Conservation (phyloP, 1,140 invertebrate species). For the Colletes gigas region DNA sequence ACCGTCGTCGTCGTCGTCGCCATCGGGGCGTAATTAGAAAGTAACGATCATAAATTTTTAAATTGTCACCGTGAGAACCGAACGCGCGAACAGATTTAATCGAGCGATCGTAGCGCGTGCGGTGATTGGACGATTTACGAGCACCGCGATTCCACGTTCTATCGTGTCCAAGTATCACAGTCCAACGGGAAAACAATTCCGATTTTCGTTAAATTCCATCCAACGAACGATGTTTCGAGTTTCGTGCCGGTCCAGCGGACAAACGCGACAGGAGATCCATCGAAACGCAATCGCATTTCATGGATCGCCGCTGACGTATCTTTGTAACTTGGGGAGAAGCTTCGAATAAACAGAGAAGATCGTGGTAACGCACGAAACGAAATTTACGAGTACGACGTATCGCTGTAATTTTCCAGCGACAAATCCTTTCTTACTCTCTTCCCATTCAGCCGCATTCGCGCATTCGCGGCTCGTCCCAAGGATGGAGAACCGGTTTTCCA, state of each 20-base stretch:
- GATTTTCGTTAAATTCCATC: no score
- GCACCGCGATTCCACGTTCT: constrained; percentile 23
- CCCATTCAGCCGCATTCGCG: background rate
- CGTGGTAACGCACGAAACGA: no score
- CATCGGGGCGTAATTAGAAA: constrained; percentile 37
- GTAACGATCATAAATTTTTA: constrained; percentile 39
- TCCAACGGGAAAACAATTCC: background rate
- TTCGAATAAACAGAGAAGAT: no score
- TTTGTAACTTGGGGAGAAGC: no score
- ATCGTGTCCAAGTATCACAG: background rate
- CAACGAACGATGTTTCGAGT: no score
- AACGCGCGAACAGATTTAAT: constrained; percentile 49
- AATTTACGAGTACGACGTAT: constrained; percentile 15
- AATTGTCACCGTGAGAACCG: constrained; percentile 21
- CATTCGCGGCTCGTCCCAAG: constrained; percentile 31
- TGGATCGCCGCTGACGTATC: no score
- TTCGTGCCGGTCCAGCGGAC: no score
- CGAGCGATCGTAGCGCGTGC: constrained; percentile 28
- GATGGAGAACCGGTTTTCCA: constrained; percentile 66
- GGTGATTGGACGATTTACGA: constrained; percentile 38
- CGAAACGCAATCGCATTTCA: no score
- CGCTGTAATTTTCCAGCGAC: constrained; percentile 63
- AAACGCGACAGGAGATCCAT: no score
- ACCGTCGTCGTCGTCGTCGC: background rate
- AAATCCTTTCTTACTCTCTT: constrained; percentile 55